These are phyloP conservation scores for Leucopsar rothschildi DNA, from an alignment of 2,113 vertebrate species.

Conservation along the genomic window DNA sequence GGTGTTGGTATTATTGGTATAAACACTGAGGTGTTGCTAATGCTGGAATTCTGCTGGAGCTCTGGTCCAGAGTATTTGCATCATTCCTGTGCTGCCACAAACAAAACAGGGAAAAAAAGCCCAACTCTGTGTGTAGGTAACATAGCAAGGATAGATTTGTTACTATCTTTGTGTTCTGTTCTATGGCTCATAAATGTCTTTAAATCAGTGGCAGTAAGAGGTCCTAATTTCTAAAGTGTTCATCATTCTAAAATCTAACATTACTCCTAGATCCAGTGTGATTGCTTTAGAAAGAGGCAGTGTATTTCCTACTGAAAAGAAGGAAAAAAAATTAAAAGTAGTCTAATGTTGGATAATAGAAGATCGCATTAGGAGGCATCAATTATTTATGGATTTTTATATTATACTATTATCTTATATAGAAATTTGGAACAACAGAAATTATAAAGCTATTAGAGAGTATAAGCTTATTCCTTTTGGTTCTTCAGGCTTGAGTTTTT, in stretches of 20 bases:
- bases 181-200: background rate
- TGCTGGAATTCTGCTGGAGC: background rate
- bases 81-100: background rate
- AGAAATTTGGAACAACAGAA: background rate
- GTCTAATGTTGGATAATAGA: background rate
- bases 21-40: rapidly evolving
- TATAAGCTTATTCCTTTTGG: background rate
- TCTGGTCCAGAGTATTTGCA: background rate
- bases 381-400: background rate
- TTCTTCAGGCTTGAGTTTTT: background rate
- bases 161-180: background rate
- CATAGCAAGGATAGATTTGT: background rate
- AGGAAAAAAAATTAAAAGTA: background rate
- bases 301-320: background rate
- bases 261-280: background rate
- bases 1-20: background rate
- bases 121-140: background rate
- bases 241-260: background rate
- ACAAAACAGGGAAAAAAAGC: background rate
- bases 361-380: background rate
- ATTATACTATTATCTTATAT: background rate
- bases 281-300: background rate
- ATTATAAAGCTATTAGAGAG: background rate
- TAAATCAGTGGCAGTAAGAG: background rate
- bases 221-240: background rate